Evolutionary conservation across 2,113 vertebrate genomes (phyloP).

Genomic region (Litocranius walleri): DNA sequence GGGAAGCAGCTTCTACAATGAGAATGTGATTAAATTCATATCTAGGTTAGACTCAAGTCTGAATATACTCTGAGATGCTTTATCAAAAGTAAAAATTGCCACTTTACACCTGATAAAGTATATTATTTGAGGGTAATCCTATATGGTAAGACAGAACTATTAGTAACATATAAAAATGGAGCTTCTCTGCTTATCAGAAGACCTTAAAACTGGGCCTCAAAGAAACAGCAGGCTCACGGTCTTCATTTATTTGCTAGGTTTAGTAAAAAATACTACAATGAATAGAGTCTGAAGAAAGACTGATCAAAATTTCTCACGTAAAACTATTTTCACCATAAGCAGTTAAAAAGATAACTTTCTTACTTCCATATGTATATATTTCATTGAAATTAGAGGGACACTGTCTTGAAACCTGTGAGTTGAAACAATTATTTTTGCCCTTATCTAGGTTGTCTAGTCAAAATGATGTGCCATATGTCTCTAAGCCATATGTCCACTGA

Average conservation of each 20-base stretch:
- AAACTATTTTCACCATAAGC: not conserved
- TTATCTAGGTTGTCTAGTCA: not conserved
- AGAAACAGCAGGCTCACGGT: not conserved
- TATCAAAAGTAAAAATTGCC: not conserved
- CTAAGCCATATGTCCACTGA: not conserved
- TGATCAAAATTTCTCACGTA: not conserved
- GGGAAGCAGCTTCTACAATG: not conserved
- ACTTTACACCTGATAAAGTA: not conserved
- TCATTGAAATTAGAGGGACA: not conserved
- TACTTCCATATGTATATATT: not conserved
- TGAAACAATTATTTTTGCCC: not conserved
- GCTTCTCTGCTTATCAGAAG: not conserved
- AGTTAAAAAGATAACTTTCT: not conserved
- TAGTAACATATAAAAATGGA: not conserved
- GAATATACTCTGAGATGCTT: not conserved
- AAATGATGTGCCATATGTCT: conserved; percentile 23
- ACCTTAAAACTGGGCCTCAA: not conserved
- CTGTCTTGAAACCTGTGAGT: not conserved
- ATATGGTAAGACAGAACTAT: conserved; percentile 14
- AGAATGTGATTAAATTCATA: not conserved
- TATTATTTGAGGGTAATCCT: not conserved
- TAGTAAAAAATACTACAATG: not conserved
- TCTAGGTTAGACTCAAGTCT: not conserved
- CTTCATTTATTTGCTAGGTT: not conserved
- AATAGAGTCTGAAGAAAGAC: not conserved